phyloP scores from a whole-genome alignment of 2,113 vertebrate species.

The Corythoichthys haematopterus region DNA sequence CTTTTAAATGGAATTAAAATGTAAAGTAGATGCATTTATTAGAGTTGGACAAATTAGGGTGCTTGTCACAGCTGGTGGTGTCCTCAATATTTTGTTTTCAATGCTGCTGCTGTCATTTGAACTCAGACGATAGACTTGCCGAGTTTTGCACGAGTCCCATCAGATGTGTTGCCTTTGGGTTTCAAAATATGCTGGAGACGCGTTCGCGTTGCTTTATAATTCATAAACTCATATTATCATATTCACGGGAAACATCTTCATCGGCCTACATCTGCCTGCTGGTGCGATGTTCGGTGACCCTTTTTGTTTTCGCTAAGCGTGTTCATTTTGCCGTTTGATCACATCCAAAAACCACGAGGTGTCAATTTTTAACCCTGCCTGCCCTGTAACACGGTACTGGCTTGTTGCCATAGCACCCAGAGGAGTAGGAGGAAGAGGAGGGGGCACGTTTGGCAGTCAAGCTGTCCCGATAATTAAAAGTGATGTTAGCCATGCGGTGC shows the following conservation, averaged over 20 bases:
- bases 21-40: slow-evolving; percentile 18
- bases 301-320: slow-evolving; percentile 5
- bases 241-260: background rate
- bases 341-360: slow-evolving; percentile 10
- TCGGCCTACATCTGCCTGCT: background rate
- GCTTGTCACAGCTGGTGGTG: slow-evolving; percentile 36
- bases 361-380: slow-evolving; percentile 33
- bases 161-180: slow-evolving; percentile 34
- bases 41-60: slow-evolving; percentile 19
- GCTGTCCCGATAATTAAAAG: slow-evolving; percentile 65
- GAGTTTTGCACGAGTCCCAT: slow-evolving; percentile 39
- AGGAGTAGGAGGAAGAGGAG: slow-evolving; percentile 20
- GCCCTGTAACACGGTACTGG: slow-evolving; percentile 16
- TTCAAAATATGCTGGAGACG: slow-evolving; percentile 23
- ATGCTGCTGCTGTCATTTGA: slow-evolving; percentile 46
- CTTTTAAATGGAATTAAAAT: slow-evolving; percentile 30
- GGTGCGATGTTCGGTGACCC: background rate
- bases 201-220: slow-evolving; percentile 32
- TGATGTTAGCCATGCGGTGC: slow-evolving; percentile 51
- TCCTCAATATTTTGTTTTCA: slow-evolving; percentile 50
- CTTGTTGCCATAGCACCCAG: slow-evolving; percentile 45
- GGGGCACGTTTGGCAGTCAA: slow-evolving; percentile 22
- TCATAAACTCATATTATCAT: slow-evolving; percentile 12
- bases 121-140: slow-evolving; percentile 45
- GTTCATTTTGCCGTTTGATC: slow-evolving; percentile 16